phyloP scores from a whole-genome alignment of 1,140 invertebrate genomes.

The Piezodorus guildinii region DNA sequence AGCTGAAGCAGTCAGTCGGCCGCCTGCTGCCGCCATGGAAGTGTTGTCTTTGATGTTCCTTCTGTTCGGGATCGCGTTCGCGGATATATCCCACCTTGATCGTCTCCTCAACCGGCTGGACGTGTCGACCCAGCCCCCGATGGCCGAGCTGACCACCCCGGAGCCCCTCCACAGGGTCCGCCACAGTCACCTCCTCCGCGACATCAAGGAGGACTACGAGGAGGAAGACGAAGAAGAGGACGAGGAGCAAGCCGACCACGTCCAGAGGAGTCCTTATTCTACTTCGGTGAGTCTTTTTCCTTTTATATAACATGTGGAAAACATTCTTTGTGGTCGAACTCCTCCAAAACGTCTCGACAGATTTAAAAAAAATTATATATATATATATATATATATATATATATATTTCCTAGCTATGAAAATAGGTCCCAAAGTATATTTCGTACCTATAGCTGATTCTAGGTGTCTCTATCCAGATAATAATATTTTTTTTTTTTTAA shows the following conservation, averaged over 20 bases:
- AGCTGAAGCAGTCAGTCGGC: background rate
- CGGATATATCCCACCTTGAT: background rate
- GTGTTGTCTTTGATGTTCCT: background rate
- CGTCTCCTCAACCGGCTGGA: background rate
- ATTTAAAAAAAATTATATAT: too few species aligned
- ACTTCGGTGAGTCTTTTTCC: background rate
- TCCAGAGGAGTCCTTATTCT: background rate
- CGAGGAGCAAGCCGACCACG: background rate
- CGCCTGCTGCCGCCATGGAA: background rate
- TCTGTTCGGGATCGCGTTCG: background rate
- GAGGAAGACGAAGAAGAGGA: background rate
- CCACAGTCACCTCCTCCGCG: background rate
- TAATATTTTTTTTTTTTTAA: too few species aligned
- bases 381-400: too few species aligned
- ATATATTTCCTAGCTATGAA: too few species aligned
- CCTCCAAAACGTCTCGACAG: too few species aligned
- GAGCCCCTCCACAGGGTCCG: background rate
- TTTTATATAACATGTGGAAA: too few species aligned
- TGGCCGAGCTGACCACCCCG: background rate
- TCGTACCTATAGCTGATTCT: too few species aligned
- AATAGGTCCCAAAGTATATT: too few species aligned
- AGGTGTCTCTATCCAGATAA: too few species aligned
- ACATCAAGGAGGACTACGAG: background rate
- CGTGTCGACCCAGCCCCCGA: background rate
- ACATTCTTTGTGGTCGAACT: too few species aligned